phyloP scores from a whole-genome alignment of 2,888 invertebrate species.

The Teinopalpus imperialis region DNA sequence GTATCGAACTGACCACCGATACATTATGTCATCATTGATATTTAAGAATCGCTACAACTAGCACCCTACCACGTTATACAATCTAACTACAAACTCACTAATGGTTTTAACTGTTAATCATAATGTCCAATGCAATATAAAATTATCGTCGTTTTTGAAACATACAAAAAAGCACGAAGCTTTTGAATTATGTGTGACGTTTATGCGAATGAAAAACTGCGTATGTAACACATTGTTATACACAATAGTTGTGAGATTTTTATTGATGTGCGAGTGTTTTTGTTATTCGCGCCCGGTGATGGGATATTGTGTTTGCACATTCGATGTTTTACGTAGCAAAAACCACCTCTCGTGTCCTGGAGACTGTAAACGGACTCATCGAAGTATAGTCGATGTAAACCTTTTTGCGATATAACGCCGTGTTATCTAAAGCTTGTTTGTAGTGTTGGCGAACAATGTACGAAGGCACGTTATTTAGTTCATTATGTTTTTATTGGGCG shows the following conservation, averaged over 20 bases:
- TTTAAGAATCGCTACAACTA: not conserved
- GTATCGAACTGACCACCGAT: too few species aligned
- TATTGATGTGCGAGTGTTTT: conserved; percentile 20
- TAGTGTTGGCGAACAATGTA: conserved; percentile 12
- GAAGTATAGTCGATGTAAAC: not conserved
- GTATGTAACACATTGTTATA: conserved; percentile 20
- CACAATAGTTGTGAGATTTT: conserved; percentile 19
- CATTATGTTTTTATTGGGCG: not conserved
- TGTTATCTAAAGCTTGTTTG: not conserved
- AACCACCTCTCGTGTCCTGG: conserved; percentile 4
- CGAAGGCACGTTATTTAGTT: not conserved
- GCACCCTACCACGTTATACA: conserved; percentile 7
- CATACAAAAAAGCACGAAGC: conserved; percentile 3
- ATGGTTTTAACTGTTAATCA: conserved; percentile 26
- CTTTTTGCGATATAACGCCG: not conserved
- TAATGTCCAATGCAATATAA: conserved; percentile 24
- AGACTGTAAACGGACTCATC: not conserved
- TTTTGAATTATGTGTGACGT: conserved; percentile 19
- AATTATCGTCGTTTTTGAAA: conserved; percentile 20
- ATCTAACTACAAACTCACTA: conserved; percentile 20
- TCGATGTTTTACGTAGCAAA: conserved; percentile 22
- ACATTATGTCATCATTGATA: too few species aligned
- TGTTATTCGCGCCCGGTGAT: conserved; percentile 9
- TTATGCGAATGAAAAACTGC: conserved; percentile 7
- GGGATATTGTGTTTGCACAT: conserved; percentile 22